Percentiles rank a stretch among this genome's conserved stretches.
These are phyloP conservation scores for Cyanoramphus novaezelandiae DNA, from an alignment of 2,113 vertebrate genomes.

Conservation along the genomic window DNA sequence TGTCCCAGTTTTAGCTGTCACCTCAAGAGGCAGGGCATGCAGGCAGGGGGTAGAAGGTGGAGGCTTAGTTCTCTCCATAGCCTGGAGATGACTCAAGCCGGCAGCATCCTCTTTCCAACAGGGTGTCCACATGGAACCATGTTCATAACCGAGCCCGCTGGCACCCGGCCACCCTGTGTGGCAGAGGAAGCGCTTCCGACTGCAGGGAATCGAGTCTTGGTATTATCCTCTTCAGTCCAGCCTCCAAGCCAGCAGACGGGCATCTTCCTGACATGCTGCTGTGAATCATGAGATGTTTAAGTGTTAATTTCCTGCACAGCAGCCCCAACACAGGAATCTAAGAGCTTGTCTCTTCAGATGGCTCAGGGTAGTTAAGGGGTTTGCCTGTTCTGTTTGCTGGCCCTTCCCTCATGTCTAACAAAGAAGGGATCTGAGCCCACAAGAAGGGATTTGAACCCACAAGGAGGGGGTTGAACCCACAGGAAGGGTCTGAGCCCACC, in stretches of 20 bases:
- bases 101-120: slow-evolving; percentile 25
- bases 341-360: neutral
- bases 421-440: neutral
- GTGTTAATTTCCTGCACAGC: neutral
- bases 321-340: neutral
- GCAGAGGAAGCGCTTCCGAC: neutral
- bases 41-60: neutral
- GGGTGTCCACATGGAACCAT: neutral
- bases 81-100: neutral
- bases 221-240: neutral
- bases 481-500: neutral
- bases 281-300: neutral
- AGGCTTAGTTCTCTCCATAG: neutral
- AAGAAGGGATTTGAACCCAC: neutral
- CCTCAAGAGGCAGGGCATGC: neutral
- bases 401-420: accelerated
- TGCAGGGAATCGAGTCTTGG: accelerated
- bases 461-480: neutral
- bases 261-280: neutral
- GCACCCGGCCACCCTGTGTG: neutral
- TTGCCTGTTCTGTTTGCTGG: neutral
- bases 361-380: neutral
- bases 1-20: neutral
- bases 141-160: neutral
- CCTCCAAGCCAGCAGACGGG: neutral